Conservation (phyloP, 1,140 invertebrate genomes). For the Chrysoperla carnea region DNA sequence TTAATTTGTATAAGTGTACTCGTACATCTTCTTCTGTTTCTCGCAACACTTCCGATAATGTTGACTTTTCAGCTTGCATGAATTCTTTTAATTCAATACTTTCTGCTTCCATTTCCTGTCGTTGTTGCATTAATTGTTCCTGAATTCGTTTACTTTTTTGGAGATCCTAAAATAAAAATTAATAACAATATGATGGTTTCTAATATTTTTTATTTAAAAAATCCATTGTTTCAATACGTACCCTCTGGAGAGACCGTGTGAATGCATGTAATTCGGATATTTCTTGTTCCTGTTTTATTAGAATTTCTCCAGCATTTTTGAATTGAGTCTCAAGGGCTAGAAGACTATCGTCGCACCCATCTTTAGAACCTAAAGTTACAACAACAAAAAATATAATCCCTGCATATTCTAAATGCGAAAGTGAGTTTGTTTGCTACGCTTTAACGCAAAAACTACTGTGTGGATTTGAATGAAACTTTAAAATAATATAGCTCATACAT, state of each 20-base stretch:
- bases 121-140: constrained; percentile 44
- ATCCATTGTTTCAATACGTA: constrained; percentile 14
- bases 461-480: too few species aligned
- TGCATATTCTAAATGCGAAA: too few species aligned
- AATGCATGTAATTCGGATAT: constrained; percentile 47
- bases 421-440: too few species aligned
- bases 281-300: constrained; percentile 55
- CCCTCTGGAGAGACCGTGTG: constrained; percentile 44
- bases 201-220: not conserved
- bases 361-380: constrained; percentile 24
- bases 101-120: constrained; percentile 49
- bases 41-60: constrained; percentile 49
- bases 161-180: constrained; percentile 31
- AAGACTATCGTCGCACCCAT: constrained; percentile 43
- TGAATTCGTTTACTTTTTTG: constrained; percentile 46
- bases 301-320: constrained; percentile 51
- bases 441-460: too few species aligned
- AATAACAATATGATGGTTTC: not conserved
- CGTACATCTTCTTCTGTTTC: constrained; percentile 52
- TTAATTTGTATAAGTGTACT: constrained; percentile 28
- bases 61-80: constrained; percentile 54
- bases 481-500: too few species aligned
- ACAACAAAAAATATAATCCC: not conserved
- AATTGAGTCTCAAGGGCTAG: constrained; percentile 55
- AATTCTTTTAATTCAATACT: constrained; percentile 59